Conservation (phyloP, 1,140 invertebrate genomes). For the Thrips palmi region DNA sequence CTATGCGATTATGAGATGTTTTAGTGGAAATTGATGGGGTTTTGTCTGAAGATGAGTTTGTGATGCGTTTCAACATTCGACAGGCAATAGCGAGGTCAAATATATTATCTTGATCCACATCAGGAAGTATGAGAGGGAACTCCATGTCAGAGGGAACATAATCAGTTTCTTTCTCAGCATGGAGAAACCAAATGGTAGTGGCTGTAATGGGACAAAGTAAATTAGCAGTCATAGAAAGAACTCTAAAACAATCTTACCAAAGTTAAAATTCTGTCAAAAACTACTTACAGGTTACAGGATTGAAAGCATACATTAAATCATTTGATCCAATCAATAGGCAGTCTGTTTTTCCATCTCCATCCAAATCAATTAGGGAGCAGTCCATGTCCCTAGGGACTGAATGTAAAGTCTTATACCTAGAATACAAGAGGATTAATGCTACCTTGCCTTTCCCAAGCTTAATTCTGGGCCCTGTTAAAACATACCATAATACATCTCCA, state of each 20-base stretch:
- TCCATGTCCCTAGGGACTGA: conserved; percentile 45
- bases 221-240: background rate
- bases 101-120: conserved; percentile 47
- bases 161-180: conserved; percentile 32
- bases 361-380: conserved; percentile 46
- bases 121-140: conserved; percentile 48
- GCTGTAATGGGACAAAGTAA: conserved; percentile 10
- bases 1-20: conserved; percentile 35
- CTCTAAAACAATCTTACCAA: background rate
- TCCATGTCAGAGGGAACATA: conserved; percentile 35
- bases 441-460: too few relatives aligned
- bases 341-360: conserved; percentile 44
- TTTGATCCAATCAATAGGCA: conserved; percentile 50
- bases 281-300: conserved; percentile 38
- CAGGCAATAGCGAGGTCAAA: conserved; percentile 39
- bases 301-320: conserved; percentile 43
- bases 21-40: too few relatives aligned
- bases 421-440: too few relatives aligned
- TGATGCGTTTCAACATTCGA: conserved; percentile 26
- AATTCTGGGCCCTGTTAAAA: too few relatives aligned
- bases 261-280: background rate
- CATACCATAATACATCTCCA: conserved; percentile 44
- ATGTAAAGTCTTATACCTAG: conserved; percentile 34
- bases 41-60: too few relatives aligned
- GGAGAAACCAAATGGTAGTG: conserved; percentile 11